phyloP scores from a whole-genome alignment of 2,888 invertebrate species.

The Xanthia icteritia region DNA sequence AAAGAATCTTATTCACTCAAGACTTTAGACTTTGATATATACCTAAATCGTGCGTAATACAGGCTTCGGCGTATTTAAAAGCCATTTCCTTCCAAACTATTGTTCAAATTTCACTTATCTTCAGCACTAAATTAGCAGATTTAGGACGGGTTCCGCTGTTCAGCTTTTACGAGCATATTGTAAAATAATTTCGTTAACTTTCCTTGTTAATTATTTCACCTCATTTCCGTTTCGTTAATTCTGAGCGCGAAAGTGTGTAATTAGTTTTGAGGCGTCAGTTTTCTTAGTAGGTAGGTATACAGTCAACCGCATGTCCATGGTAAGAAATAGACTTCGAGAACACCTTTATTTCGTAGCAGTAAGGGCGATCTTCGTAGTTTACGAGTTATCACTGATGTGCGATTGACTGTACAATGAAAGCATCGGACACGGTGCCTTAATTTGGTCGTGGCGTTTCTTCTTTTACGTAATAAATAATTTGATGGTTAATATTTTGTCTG shows the following conservation, averaged over 20 bases:
- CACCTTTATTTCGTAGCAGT: neutral
- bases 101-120: neutral
- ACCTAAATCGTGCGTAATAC: neutral
- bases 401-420: constrained; percentile 69
- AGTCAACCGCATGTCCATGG: no score
- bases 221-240: constrained; percentile 69
- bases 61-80: neutral
- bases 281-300: constrained; percentile 2
- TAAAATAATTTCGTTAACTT: constrained; percentile 61
- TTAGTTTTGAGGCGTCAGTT: constrained; percentile 65
- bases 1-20: neutral
- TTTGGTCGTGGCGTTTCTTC: constrained; percentile 63
- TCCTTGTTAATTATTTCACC: constrained; percentile 69
- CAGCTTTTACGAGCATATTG: constrained; percentile 49
- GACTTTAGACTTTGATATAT: neutral
- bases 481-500: constrained; percentile 33
- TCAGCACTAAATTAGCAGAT: neutral
- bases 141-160: constrained; percentile 21
- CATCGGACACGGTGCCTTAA: constrained; percentile 61
- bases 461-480: constrained; percentile 63
- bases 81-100: neutral
- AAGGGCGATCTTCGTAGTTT: neutral
- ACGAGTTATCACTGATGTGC: no score
- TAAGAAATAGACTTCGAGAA: neutral
- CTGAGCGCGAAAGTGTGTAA: constrained; percentile 77